These are phyloP conservation scores for Caenorhabditis parvicauda DNA, from an alignment of 2,888 invertebrate genomes.

Conservation along the genomic window DNA sequence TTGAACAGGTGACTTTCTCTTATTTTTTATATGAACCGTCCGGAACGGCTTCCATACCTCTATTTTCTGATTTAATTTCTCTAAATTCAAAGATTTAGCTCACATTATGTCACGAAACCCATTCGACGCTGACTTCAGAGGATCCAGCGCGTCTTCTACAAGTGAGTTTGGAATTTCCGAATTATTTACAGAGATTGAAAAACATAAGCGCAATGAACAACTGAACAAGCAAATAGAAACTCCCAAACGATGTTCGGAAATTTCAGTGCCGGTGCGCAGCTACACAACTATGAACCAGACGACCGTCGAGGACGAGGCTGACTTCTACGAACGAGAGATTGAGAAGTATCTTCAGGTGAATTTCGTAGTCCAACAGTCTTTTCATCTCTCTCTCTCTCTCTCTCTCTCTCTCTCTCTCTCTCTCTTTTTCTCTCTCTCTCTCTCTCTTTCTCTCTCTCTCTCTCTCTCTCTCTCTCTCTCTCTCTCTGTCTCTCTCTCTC, in stretches of 20 bases:
- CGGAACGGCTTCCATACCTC: too few relatives aligned
- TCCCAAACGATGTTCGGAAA: neutral
- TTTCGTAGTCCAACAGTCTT: too few relatives aligned
- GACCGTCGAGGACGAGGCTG: conserved; percentile 50
- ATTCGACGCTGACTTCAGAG: conserved; percentile 43
- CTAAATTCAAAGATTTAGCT: neutral
- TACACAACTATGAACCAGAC: conserved; percentile 37
- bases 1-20: too few relatives aligned
- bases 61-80: too few relatives aligned
- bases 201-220: conserved; percentile 4
- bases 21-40: too few relatives aligned
- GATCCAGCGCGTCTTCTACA: conserved; percentile 19
- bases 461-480: too few relatives aligned
- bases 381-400: too few relatives aligned
- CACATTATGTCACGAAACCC: conserved; percentile 41
- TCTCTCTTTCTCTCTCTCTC: too few relatives aligned
- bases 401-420: too few relatives aligned
- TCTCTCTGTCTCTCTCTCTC: too few relatives aligned
- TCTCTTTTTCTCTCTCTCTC: too few relatives aligned
- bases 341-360: conserved; percentile 49
- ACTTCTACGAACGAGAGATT: conserved; percentile 56
- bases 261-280: conserved; percentile 47
- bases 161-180: conserved; percentile 32
- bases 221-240: neutral
- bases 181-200: conserved; percentile 2